Conservation (phyloP, 53 echinoderm and acorn worm genomes). For the Holothuria leucospilota region DNA sequence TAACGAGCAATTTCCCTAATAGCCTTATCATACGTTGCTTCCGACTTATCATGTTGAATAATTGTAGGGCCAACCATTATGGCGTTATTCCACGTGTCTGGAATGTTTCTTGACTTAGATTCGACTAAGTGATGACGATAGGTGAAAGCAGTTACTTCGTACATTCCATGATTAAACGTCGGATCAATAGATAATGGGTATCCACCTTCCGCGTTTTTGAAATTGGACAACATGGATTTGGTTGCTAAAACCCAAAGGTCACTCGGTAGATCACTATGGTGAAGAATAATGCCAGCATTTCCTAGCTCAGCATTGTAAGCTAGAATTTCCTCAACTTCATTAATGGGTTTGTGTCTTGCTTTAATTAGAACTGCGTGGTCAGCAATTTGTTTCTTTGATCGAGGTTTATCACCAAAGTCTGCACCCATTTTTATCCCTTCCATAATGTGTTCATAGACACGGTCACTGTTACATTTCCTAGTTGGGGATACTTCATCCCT, state of each 20-base stretch:
- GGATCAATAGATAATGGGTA: constrained; percentile 4
- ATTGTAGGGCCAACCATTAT: constrained; percentile 18
- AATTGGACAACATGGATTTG: constrained; percentile 12
- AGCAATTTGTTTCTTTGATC: constrained; percentile 13
- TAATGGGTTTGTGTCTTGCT: constrained; percentile 14
- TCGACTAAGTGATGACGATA: not conserved
- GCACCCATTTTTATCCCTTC: not conserved
- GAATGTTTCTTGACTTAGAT: constrained; percentile 20
- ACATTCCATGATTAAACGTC: constrained; percentile 19
- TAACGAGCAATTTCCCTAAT: constrained; percentile 11
- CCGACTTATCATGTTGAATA: constrained; percentile 17
- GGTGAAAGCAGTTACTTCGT: constrained; percentile 14
- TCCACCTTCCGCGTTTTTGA: not conserved
- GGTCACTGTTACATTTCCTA: constrained; percentile 24
- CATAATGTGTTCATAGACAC: constrained; percentile 8
- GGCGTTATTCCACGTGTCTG: constrained; percentile 3
- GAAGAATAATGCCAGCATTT: not conserved
- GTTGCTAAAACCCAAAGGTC: constrained; percentile 27
- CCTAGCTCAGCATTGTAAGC: constrained; percentile 1
- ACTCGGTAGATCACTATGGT: constrained; percentile 9
- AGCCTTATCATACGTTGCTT: constrained; percentile 12
- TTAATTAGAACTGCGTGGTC: not conserved
- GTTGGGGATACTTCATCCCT: constrained; percentile 7
- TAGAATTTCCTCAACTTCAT: constrained; percentile 8
- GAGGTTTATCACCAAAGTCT: constrained; percentile 17